phyloP scores from a whole-genome alignment of 2,888 invertebrate species.

The Cordilura impudica region DNA sequence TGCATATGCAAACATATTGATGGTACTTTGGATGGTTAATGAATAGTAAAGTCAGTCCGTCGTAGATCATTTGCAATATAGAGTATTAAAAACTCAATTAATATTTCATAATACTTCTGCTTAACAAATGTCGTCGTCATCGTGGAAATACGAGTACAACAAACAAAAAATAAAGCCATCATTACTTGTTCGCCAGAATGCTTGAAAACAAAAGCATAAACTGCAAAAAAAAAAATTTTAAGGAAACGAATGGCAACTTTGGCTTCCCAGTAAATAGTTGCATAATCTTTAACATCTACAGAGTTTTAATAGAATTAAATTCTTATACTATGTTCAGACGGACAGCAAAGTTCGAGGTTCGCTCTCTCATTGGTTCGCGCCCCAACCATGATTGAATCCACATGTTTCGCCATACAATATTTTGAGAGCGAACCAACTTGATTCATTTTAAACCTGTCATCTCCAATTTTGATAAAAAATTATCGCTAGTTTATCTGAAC shows the following conservation, averaged over 20 bases:
- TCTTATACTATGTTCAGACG: too few species aligned
- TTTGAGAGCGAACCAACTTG: too few species aligned
- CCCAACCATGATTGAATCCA: too few species aligned
- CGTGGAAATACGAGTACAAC: not conserved
- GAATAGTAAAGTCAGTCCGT: not conserved
- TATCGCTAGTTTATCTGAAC: too few species aligned
- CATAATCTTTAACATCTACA: too few species aligned
- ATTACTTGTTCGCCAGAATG: not conserved
- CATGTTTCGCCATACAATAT: too few species aligned
- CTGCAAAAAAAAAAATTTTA: not conserved
- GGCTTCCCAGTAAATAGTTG: too few species aligned
- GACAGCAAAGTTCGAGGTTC: too few species aligned
- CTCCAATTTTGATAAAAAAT: too few species aligned
- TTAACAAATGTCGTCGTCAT: not conserved
- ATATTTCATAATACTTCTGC: conserved; percentile 19
- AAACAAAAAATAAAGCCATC: not conserved
- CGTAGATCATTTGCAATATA: conserved; percentile 14
- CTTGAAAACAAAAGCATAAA: not conserved
- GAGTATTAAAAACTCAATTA: conserved; percentile 31
- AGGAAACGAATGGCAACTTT: not conserved
- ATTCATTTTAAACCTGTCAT: too few species aligned
- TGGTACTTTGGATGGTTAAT: not conserved
- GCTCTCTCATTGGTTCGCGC: too few species aligned
- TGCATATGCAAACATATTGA: not conserved
- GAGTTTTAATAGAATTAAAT: too few species aligned